Evolutionary conservation across 2,113 vertebrate species (phyloP).

Genomic region (Alligator sinensis): DNA sequence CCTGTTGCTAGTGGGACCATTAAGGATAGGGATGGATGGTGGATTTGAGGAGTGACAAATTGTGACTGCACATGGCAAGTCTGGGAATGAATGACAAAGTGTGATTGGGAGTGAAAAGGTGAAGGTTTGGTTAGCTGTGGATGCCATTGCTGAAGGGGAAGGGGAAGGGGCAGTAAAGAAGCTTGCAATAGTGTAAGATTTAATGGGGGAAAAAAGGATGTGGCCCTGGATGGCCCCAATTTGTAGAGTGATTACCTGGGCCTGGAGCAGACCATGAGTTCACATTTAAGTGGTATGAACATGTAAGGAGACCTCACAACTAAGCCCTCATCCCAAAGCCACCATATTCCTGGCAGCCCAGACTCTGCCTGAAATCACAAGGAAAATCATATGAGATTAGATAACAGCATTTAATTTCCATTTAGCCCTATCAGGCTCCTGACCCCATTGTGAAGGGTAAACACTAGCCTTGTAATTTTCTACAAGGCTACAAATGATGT

Average conservation of each 20-base stretch:
- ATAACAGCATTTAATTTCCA: neutral
- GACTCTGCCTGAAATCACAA: rapidly evolving
- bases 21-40: neutral
- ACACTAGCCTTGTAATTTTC: too few species aligned
- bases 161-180: neutral
- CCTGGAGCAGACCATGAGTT: neutral
- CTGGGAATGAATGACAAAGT: neutral
- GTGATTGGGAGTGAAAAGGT: rapidly evolving
- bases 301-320: rapidly evolving
- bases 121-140: neutral
- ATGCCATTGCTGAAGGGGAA: neutral
- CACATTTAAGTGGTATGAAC: too few species aligned
- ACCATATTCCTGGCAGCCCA: neutral
- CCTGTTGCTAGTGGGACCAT: neutral
- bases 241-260: neutral
- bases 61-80: too few species aligned
- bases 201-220: neutral
- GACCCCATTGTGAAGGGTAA: too few species aligned
- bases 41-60: too few species aligned
- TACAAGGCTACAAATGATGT: neutral
- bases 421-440: neutral
- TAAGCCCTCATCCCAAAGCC: neutral
- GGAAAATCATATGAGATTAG: neutral
- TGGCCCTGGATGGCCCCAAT: neutral
- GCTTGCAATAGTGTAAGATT: rapidly evolving